Evolutionary conservation across 2,113 vertebrate species (phyloP), one percentile per base, ranked within the genome.

Genomic region (Halcyon senegalensis): DNA sequence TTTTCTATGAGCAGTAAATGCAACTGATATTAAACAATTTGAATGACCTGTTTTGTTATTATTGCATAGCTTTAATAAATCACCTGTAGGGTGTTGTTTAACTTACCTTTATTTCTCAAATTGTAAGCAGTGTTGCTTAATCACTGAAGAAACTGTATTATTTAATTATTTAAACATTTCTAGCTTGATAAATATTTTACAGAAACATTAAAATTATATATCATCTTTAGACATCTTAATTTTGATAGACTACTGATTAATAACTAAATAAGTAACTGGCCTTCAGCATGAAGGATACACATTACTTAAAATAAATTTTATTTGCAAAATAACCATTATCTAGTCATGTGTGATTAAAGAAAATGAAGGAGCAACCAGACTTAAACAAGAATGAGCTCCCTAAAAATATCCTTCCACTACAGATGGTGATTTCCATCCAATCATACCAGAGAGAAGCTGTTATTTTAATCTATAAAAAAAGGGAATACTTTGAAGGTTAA

Each of bases 381-480:
- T 81, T 94, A 60, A 83, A 77, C 25, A 97, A 46, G 44, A 70
- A 67, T 39, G 35, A 59, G 4, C 4, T 5, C 14, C 5, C 15
- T 46, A 39, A 75, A 83, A 67, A 87, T 72, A 28, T 62, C 21
- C 10, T 87, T 85, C 14, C 13, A 21, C 7, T 93, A 39, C 64
- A 92, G 39, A 67, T 66, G 78, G 20, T 84, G 39, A 68, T 53
- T 93, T 92, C 62, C 55, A 90, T n/a, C n/a, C 33, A 83, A 4
- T 58, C 35, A 35, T 55, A 39, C 31, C 50, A 88, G 44, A 67
- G n/a, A 89, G 44, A 76, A 89, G 25, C 11, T 79, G 62, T 83
- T 85, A 79, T 17, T 95, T 93, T 82, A 73, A 89, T 85, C 84
- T 69, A 41, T n/a, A 83, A 58, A 64, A 74, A 90, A 90, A 92